A percentile compares a stretch with the other conserved stretches of the same genome.
Conservation (phyloP, 2,797 vertebrate genomes). For the Gambusia yucatana region DNA sequence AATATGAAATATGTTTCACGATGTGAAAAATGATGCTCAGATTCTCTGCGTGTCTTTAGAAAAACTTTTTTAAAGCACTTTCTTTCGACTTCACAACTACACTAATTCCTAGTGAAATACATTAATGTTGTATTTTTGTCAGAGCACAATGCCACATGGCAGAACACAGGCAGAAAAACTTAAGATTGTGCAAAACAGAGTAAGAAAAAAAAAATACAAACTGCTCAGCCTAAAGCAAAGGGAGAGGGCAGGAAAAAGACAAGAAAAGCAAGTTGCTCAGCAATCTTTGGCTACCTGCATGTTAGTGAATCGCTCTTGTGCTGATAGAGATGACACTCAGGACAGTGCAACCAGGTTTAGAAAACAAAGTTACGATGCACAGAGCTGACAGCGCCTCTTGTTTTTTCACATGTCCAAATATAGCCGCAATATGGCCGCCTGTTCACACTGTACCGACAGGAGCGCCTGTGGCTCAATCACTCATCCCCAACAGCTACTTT, state of each 20-base stretch:
- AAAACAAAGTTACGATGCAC: constrained; percentile 32
- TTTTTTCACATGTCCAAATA: constrained; percentile 57
- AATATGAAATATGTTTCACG: background rate
- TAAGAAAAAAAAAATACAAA: background rate
- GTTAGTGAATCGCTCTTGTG: background rate
- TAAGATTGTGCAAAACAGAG: background rate
- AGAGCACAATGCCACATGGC: background rate
- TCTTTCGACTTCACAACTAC: background rate
- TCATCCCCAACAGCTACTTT: constrained; percentile 35
- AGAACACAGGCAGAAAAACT: background rate
- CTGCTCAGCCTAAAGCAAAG: background rate
- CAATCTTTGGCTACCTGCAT: constrained; percentile 13
- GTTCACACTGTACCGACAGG: constrained; percentile 24
- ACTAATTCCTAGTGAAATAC: background rate
- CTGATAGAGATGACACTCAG: constrained; percentile 33
- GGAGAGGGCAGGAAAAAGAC: constrained; percentile 1
- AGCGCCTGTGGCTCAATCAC: constrained; percentile 28
- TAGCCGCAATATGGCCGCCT: constrained; percentile 33
- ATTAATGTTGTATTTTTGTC: background rate
- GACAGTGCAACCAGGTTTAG: constrained; percentile 24
- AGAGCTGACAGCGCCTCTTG: constrained; percentile 39
- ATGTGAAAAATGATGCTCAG: background rate
- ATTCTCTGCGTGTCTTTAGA: background rate
- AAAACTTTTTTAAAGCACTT: background rate
- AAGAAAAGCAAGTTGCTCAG: constrained; percentile 16